Base-by-base conservation (phyloP, 2,113 vertebrate species). In the Mastomys coucha region DNA sequence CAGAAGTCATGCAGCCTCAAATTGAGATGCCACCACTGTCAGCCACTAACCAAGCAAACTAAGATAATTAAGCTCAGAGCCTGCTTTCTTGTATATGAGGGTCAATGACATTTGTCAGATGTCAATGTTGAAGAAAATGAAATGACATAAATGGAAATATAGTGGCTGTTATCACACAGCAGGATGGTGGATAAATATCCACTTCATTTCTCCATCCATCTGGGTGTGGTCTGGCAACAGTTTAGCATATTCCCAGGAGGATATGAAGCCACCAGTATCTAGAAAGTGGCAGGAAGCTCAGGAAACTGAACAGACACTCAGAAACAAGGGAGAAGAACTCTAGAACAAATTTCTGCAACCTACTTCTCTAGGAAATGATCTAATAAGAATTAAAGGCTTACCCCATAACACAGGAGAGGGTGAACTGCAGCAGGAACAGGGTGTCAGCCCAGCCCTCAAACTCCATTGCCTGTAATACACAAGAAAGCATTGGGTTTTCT, bases 391-490 rank as follows among this genome's bases (percentile, higher is more conserved):
- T 60, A 84, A 96, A 95, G 67, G 45, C 99, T 98, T 98, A 99
- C 99, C 99, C 99, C 99, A 99, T 99, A 2, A 99, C 97, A 88
- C 99, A 99, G 0, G 99, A 99, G 3, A 99, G 98, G 1, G 58
- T 95, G 49, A 99, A 99, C 98, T 99, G 98, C 86, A 98, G 36
- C 0, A 99, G 0, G 93, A 99, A 99, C 94, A 99, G 78, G 0
- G 65, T 91, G 94, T 99, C 98, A 0, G 98, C 98, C 99, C 99
- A 99, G 96, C 98, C 99, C 91, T 98, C 98, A 96, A 98, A 99
- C 28, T 99, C 98, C 98, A 99, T 6, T 0, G 99, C 98, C 99
- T 99, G 96, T 78, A 98, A 98, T 12, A 97, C 60, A 98, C 49
- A 96, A 95, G 53, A 82, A 88, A 87, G 22, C 19, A 60, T 7